Evolutionary conservation across 2,888 invertebrate species (phyloP).

Genomic region (Sinentomon sp.): DNA sequence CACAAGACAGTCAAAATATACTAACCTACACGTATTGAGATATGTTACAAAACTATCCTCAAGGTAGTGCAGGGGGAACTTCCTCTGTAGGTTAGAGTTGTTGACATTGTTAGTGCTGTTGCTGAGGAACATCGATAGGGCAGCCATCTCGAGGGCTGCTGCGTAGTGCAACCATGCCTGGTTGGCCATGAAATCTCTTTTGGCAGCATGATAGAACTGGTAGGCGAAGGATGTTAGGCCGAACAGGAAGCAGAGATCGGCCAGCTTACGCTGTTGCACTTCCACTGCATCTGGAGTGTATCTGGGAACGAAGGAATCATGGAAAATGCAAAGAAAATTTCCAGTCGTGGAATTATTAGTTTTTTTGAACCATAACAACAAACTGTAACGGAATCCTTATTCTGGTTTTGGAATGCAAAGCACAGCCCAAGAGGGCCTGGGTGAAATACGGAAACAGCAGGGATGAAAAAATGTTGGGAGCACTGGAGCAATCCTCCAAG

Average conservation of each 20-base stretch:
- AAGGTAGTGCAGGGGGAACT: constrained; percentile 65
- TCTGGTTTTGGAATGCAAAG: too few species aligned
- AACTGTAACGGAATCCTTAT: too few species aligned
- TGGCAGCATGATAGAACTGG: constrained; percentile 83
- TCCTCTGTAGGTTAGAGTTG: constrained; percentile 36
- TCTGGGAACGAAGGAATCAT: too few species aligned
- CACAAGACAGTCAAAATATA: constrained; percentile 5
- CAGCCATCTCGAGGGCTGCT: constrained; percentile 88
- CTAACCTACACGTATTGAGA: constrained; percentile 59
- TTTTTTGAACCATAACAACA: too few species aligned
- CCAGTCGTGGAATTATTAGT: too few species aligned
- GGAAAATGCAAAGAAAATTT: constrained; percentile 15
- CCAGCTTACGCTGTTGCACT: constrained; percentile 63
- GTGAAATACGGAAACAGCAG: too few species aligned
- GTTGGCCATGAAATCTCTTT: constrained; percentile 85
- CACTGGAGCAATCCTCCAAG: too few species aligned
- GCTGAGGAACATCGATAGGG: constrained; percentile 71
- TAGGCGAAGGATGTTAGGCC: constrained; percentile 76
- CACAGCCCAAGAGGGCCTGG: too few species aligned
- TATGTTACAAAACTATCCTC: constrained; percentile 82
- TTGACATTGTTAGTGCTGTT: too few species aligned
- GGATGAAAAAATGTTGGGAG: too few species aligned
- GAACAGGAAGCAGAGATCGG: constrained; percentile 87
- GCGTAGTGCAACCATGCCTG: constrained; percentile 94
- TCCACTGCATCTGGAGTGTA: constrained; percentile 52